Evolutionary conservation across 2,888 invertebrate genomes (phyloP).

Genomic region (Eugnorisma glareosa): DNA sequence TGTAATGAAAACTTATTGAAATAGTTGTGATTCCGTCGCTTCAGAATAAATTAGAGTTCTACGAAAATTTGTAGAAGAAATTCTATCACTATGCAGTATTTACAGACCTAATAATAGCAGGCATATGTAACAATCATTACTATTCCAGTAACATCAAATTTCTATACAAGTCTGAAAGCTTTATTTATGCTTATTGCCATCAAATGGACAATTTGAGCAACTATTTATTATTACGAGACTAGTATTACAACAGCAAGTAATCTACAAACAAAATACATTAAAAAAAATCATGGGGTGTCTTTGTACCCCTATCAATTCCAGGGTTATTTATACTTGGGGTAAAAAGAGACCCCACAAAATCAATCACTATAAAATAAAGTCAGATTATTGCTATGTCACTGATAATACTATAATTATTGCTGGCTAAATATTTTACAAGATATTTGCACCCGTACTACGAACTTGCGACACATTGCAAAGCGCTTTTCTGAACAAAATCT

Average conservation of each 20-base stretch:
- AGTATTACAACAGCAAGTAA: slow-evolving; percentile 27
- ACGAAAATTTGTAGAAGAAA: slow-evolving; percentile 35
- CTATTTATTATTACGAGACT: slow-evolving; percentile 53
- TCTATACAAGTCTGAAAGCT: slow-evolving; percentile 37
- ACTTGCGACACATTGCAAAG: slow-evolving; percentile 48
- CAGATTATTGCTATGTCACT: slow-evolving; percentile 53
- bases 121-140: slow-evolving; percentile 41
- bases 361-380: slow-evolving; percentile 25
- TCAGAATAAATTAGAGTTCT: neutral
- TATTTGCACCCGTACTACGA: slow-evolving; percentile 58
- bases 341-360: slow-evolving; percentile 17
- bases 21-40: neutral
- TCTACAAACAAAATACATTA: slow-evolving; percentile 40
- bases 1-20: neutral
- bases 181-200: slow-evolving; percentile 72
- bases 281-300: slow-evolving; percentile 18
- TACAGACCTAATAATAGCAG: slow-evolving; percentile 41
- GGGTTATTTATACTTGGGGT: slow-evolving; percentile 21
- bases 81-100: slow-evolving; percentile 20
- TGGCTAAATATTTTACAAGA: slow-evolving; percentile 29
- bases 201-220: slow-evolving; percentile 74
- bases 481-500: slow-evolving; percentile 34
- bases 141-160: slow-evolving; percentile 33
- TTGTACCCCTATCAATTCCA: slow-evolving; percentile 32
- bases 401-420: slow-evolving; percentile 32